phyloP scores from a whole-genome alignment of 2,888 invertebrate species.

The Bombylius major region DNA sequence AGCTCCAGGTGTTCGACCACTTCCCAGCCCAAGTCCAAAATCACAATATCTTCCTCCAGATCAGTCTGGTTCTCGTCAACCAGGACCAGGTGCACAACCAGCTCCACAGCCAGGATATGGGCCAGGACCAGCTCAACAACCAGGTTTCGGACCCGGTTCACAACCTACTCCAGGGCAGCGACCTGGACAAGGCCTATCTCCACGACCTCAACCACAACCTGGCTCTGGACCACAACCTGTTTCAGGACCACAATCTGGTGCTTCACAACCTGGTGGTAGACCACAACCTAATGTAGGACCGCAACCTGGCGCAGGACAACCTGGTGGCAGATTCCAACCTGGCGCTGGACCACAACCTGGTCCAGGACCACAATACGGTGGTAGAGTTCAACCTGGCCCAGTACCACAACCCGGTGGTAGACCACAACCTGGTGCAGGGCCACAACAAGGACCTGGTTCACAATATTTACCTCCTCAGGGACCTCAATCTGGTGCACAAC shows the following conservation, averaged over 20 bases:
- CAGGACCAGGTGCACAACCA: background rate
- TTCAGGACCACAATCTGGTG: background rate
- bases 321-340: background rate
- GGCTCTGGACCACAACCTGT: background rate
- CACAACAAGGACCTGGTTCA: background rate
- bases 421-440: background rate
- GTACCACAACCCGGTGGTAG: background rate
- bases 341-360: background rate
- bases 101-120: background rate
- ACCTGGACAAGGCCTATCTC: background rate
- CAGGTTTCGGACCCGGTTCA: background rate
- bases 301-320: background rate
- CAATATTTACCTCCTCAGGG: background rate
- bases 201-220: background rate
- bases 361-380: background rate
- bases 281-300: background rate
- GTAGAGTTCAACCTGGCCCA: background rate
- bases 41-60: conserved; percentile 4
- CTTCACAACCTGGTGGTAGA: background rate
- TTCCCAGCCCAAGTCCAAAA: background rate
- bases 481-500: background rate
- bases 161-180: background rate
- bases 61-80: background rate
- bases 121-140: background rate
- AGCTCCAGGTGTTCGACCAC: background rate